Conservation (phyloP, 2,888 invertebrate genomes). For the Suillia variegata region DNA sequence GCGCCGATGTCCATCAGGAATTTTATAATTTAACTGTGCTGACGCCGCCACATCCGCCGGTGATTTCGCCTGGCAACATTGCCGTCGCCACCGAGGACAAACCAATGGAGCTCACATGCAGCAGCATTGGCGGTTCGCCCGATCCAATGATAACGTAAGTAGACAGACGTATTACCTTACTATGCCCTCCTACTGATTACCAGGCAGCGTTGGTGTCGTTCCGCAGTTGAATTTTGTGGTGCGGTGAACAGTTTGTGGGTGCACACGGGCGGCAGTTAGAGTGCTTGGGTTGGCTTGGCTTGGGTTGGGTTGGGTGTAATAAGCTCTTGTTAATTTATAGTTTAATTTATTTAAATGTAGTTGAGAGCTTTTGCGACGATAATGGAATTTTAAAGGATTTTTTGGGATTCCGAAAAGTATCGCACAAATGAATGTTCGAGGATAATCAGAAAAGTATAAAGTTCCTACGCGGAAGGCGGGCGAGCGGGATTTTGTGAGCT, state of each 20-base stretch:
- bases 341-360: not conserved
- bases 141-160: slow-evolving; percentile 80
- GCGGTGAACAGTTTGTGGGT: too few relatives aligned
- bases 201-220: not conserved
- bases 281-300: too few relatives aligned
- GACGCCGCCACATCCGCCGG: slow-evolving; percentile 81
- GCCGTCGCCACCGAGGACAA: slow-evolving; percentile 84
- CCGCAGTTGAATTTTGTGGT: not conserved
- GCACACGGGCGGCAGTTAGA: too few relatives aligned
- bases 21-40: slow-evolving; percentile 83
- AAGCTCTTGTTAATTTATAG: not conserved
- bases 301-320: not conserved
- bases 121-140: slow-evolving; percentile 87
- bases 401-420: too few relatives aligned
- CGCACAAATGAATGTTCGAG: too few relatives aligned
- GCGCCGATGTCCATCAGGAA: slow-evolving; percentile 82
- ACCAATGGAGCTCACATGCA: slow-evolving; percentile 76
- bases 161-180: not conserved
- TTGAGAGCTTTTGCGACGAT: not conserved
- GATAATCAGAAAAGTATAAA: too few relatives aligned
- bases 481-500: too few relatives aligned
- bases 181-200: not conserved
- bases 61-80: slow-evolving; percentile 75
- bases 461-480: too few relatives aligned
- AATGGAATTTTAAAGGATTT: not conserved